Base-by-base conservation (phyloP, 2,797 vertebrate species). In the Pseudotriccus pelzelni region DNA sequence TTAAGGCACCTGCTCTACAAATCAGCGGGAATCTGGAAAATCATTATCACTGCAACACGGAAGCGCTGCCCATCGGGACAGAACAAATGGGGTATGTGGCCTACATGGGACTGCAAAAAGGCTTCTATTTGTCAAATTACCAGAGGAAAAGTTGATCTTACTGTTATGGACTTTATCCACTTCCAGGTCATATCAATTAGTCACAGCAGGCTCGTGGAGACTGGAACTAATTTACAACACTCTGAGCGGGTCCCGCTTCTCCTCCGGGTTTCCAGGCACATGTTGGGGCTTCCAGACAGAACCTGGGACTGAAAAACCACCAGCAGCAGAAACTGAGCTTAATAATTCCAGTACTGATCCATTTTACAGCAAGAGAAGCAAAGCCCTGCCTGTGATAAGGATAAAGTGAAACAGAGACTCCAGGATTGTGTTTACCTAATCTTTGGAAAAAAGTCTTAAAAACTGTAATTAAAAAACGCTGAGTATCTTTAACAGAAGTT, bases 121-220 rank as follows among this genome's bases (percentile, higher is more conserved):
- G 56, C 86, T 94, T 94, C 63, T 75, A 78, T 84, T 88, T 97
- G 87, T 94, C 96, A 96, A 89, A 94, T 91, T 92, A 86, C 90
- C 79, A 66, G 94, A 95, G 88, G 93, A 90, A 96, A 97, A 96
- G 80, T 60, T 93, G 93, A 87, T 90, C 84, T 92, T 93, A 69
- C 77, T 96, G 87, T 87, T 87, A 81, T 34, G 90, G 83, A 74
- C 69, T 95, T 96, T 66, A 94, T 97, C 90, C 96, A 97, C 92
- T 97, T 97, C 94, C 95, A 97, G 94, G 90, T 96, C 94, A 95
- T 55, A 95, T 34, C 94, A 90, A 97, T 98, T 98, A 46, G 64
- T 97, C 80, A 87, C 95, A 89, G 94, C 91, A 77, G 87, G 79
- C 87, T 95, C n/a, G 32, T 34, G 69, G 66, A 96, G 97, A 93